Percentiles rank a stretch among this genome's conserved stretches.
These are phyloP conservation scores for Podarcis cretensis DNA, from an alignment of 2,113 vertebrate species.

Conservation along the genomic window DNA sequence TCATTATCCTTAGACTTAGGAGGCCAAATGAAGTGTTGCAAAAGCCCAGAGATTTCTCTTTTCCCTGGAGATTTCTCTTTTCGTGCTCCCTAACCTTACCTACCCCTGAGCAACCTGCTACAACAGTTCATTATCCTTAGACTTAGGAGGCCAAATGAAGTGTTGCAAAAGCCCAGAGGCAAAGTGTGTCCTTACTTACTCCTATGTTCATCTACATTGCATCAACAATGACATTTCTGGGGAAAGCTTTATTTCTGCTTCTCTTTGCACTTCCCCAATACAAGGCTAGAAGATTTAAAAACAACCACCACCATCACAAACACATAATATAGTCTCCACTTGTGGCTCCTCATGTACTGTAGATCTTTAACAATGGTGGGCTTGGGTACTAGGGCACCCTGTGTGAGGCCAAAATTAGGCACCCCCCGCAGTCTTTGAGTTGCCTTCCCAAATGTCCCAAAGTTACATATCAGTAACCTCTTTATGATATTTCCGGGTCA, in stretches of 20 bases:
- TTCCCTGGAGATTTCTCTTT: neutral
- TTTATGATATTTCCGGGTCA: no score
- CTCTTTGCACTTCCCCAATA: neutral
- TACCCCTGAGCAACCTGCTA: conserved; percentile 9
- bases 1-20: conserved; percentile 41
- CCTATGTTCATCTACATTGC: neutral
- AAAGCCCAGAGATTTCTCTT: conserved; percentile 23
- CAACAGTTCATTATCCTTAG: conserved; percentile 50
- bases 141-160: conserved; percentile 47
- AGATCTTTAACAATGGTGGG: no score
- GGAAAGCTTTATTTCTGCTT: conserved; percentile 3
- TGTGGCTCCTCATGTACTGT: neutral
- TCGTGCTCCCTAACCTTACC: neutral
- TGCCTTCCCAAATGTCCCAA: no score
- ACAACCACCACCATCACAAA: no score
- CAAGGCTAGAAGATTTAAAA: neutral
- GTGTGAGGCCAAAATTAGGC: no score
- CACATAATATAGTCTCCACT: neutral
- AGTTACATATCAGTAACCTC: no score
- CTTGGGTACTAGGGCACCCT: no score
- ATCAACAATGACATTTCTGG: conserved; percentile 41
- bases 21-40: conserved; percentile 43
- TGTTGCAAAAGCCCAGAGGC: conserved; percentile 35
- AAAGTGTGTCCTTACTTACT: conserved; percentile 57
- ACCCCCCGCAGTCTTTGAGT: no score